Evolutionary conservation across 2,113 vertebrate species (phyloP), one percentile per base, ranked within the genome.

Genomic region (Aegithalos caudatus): DNA sequence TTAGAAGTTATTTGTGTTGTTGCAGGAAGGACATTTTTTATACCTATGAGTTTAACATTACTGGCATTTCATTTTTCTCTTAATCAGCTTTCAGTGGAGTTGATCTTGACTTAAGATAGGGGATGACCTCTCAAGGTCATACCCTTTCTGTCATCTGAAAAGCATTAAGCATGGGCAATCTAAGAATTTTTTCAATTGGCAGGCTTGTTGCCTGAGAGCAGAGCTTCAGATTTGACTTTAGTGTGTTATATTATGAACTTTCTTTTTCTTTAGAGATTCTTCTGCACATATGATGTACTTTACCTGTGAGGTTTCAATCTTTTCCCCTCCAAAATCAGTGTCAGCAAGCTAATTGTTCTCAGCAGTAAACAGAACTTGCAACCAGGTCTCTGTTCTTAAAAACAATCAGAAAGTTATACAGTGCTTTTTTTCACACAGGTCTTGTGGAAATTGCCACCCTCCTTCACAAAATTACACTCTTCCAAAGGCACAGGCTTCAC

Each of bases 41-140:
- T 93, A 94, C 85, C 42, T 88, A 38, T 73, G 64, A 88, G 71
- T 79, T 95, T 93, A 95, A 94, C 60, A 70, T 93, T 82, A 45
- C 56, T 88, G 82, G 87, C 51, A 92, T 96, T 95, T 96, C 79
- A 83, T 94, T 97, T 96, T 93, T 78, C 81, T 93, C 81, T 86
- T 93, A 94, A 94, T 90, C 83, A 92, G 76, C 70, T 94, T 96
- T 94, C 80, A 86, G 67, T 66, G 56, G 31, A 92, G 74, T 95
- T 95, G 94, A 96, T 95, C 90, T 80, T 94, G 74, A 95, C 84
- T 95, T 95, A 86, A 95, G 88, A 94, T 92, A 97, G 80, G 72
- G 38, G 82, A 81, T 95, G 95, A 96, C 96, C 95, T 94, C 76
- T 93, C 56, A 93, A 94, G 94, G 94, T 95, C 88, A 95, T 81